Evolutionary conservation across 35 echinoderm and acorn worm genomes (phyloP).

Genomic region (Heliocidaris erythrogramma): DNA sequence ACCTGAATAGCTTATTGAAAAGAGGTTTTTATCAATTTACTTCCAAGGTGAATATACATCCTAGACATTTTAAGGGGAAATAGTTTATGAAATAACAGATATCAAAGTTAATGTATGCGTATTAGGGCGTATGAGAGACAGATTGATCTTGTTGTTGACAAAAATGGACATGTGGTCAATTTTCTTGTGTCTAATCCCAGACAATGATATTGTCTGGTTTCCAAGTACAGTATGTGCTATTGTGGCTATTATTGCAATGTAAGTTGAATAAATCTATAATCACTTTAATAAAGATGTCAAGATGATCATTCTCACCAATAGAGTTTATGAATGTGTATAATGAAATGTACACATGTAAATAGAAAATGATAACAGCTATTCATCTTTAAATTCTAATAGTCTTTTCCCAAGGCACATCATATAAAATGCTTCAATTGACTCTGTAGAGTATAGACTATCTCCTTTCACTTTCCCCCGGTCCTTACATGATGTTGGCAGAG

Average conservation of each 20-base stretch:
- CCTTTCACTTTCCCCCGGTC: no score
- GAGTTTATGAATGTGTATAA: no score
- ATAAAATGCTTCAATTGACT: no score
- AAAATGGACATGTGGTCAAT: background rate
- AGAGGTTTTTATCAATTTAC: background rate
- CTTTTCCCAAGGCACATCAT: no score
- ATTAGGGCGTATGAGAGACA: background rate
- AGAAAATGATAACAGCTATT: no score
- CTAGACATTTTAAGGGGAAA: background rate
- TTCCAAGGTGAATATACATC: background rate
- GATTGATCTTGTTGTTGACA: background rate
- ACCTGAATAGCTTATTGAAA: background rate
- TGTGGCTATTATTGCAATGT: background rate
- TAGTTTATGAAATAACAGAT: background rate
- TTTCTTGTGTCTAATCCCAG: background rate
- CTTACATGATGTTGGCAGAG: no score
- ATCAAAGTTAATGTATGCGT: background rate
- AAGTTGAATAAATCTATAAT: background rate
- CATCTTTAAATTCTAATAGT: no score
- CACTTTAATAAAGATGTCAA: no score
- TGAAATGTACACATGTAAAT: no score
- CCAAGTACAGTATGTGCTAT: background rate
- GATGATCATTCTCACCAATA: no score
- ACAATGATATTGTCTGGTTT: background rate
- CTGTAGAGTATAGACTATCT: no score